Conservation (phyloP, 2,797 vertebrate genomes). For the Karalla daura region DNA sequence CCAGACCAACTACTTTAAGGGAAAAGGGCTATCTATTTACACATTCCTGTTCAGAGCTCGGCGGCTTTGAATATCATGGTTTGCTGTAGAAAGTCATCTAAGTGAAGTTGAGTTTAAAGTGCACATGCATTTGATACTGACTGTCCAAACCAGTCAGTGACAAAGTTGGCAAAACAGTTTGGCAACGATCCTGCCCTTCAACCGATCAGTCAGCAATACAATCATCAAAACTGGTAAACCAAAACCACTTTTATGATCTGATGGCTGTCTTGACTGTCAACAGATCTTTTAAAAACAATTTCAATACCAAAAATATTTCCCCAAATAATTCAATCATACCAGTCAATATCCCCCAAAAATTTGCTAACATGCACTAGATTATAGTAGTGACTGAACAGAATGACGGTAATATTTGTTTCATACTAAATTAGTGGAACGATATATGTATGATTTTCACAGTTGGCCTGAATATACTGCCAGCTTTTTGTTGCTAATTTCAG, state of each 20-base stretch:
- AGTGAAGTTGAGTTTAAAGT: neutral
- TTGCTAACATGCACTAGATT: neutral
- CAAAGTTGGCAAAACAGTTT: neutral
- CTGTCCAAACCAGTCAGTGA: slow-evolving; percentile 11
- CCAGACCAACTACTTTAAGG: neutral
- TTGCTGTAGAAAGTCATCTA: slow-evolving; percentile 15
- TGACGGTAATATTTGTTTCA: neutral
- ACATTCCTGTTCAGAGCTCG: slow-evolving; percentile 28
- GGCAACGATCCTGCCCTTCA: neutral
- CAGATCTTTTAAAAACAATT: too few species aligned
- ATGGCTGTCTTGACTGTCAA: too few species aligned
- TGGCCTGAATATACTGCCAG: neutral
- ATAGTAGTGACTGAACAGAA: neutral
- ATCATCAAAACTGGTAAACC: slow-evolving; percentile 30
- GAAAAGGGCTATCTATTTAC: slow-evolving; percentile 25
- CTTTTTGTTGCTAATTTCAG: neutral
- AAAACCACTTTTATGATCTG: too few species aligned
- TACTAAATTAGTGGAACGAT: slow-evolving; percentile 10
- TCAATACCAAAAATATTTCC: slow-evolving; percentile 30
- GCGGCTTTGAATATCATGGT: slow-evolving; percentile 39
- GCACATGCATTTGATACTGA: neutral
- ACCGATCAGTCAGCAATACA: slow-evolving; percentile 22
- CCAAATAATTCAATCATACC: neutral
- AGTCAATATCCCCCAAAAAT: slow-evolving; percentile 1
- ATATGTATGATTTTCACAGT: neutral